phyloP scores from a whole-genome alignment of 2,113 vertebrate genomes.

The Phalacrocorax pelagicus region DNA sequence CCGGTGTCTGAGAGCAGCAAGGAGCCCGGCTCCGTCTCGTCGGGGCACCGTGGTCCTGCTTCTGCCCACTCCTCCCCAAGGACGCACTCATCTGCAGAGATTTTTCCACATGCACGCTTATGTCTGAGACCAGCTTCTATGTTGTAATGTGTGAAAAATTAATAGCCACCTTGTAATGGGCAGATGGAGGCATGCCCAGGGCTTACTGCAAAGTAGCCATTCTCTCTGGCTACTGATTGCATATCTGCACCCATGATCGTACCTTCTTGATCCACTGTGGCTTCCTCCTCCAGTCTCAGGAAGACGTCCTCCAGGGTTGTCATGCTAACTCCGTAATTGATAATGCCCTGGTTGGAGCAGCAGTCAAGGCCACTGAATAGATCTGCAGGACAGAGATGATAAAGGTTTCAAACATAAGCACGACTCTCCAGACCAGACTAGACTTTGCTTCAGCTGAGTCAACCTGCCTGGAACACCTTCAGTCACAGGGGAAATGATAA shows the following conservation, averaged over 20 bases:
- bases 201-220: neutral
- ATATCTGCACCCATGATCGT: neutral
- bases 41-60: constrained; percentile 16
- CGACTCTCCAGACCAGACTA: rapidly evolving
- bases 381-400: constrained; percentile 62
- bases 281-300: constrained; percentile 85
- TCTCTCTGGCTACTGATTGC: neutral
- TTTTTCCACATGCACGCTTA: neutral
- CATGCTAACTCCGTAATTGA: constrained; percentile 90
- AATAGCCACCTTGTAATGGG: neutral
- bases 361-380: constrained; percentile 85
- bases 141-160: rapidly evolving
- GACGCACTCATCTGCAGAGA: constrained; percentile 74
- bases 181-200: neutral
- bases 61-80: constrained; percentile 70
- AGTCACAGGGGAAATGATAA: neutral
- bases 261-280: constrained; percentile 81
- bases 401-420: neutral
- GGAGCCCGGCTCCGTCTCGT: constrained; percentile 60
- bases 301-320: constrained; percentile 94
- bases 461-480: neutral
- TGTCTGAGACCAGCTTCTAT: neutral
- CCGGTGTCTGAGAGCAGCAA: constrained; percentile 66
- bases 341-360: constrained; percentile 74
- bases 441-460: neutral